Conservation (phyloP, 2,888 invertebrate genomes). For the Leptinotarsa tumamoca region DNA sequence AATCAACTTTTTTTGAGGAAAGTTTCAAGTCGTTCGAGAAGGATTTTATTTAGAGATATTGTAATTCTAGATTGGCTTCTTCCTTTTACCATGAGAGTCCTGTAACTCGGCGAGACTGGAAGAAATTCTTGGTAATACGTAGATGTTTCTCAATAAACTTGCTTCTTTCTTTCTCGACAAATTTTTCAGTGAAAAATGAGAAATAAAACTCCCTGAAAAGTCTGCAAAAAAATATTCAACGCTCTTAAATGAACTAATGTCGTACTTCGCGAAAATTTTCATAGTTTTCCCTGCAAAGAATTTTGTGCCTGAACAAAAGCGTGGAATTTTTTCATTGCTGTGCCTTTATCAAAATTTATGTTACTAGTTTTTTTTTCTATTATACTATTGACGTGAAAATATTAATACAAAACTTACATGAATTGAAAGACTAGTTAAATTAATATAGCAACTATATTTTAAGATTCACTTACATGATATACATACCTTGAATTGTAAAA, state of each 20-base stretch:
- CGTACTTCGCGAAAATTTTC: not conserved
- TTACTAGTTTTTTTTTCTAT: slow-evolving; percentile 18
- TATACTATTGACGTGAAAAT: slow-evolving; percentile 8
- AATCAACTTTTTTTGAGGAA: not conserved
- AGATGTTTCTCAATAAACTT: no score
- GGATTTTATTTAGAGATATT: no score
- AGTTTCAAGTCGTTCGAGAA: not conserved
- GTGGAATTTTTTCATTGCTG: slow-evolving; percentile 32
- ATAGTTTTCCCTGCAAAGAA: slow-evolving; percentile 15
- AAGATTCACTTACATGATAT: slow-evolving; percentile 25
- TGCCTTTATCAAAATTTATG: slow-evolving; percentile 31
- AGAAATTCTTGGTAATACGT: no score
- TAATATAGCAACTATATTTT: slow-evolving; percentile 25
- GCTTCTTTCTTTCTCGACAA: no score
- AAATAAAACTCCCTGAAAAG: not conserved
- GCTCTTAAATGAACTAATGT: not conserved
- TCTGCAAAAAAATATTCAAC: not conserved
- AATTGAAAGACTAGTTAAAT: slow-evolving; percentile 18
- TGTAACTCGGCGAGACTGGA: no score
- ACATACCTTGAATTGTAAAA: slow-evolving; percentile 3
- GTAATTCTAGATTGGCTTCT: no score
- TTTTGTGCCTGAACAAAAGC: slow-evolving; percentile 24
- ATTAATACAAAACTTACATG: slow-evolving; percentile 25
- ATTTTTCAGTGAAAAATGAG: no score
- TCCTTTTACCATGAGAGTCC: no score